These are phyloP conservation scores for Meloidogyne chitwoodi DNA, from an alignment of 1,140 invertebrate genomes.

Conservation along the genomic window DNA sequence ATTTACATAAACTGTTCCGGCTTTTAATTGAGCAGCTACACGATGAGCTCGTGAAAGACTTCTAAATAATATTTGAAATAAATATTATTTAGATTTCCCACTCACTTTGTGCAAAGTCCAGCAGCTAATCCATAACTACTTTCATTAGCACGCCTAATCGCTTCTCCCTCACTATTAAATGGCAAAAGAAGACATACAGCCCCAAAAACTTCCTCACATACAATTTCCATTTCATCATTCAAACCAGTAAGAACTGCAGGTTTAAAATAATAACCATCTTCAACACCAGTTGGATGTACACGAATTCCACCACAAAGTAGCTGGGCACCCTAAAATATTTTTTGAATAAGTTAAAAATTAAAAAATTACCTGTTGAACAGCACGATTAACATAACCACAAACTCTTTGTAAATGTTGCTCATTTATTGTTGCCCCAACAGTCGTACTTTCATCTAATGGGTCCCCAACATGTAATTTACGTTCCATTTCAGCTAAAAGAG, in stretches of 20 bases:
- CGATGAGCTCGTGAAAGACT: slow-evolving; percentile 57
- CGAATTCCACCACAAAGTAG: slow-evolving; percentile 65
- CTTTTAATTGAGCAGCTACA: slow-evolving; percentile 62
- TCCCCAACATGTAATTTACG: slow-evolving; percentile 60
- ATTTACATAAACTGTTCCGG: slow-evolving; percentile 65
- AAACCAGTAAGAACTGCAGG: slow-evolving; percentile 49
- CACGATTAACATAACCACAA: slow-evolving; percentile 64
- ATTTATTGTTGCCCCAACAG: slow-evolving; percentile 65
- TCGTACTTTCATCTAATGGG: slow-evolving; percentile 62
- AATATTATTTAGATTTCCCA: no score
- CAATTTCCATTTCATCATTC: slow-evolving; percentile 64
- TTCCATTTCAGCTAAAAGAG: slow-evolving; percentile 57
- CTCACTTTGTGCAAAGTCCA: slow-evolving; percentile 62
- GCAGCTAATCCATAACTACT: slow-evolving; percentile 65
- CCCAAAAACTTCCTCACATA: slow-evolving; percentile 67
- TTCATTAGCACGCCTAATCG: slow-evolving; percentile 64
- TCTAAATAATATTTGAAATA: slow-evolving; percentile 13
- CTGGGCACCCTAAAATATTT: slow-evolving; percentile 62
- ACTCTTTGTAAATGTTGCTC: slow-evolving; percentile 65
- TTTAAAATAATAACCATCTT: slow-evolving; percentile 55
- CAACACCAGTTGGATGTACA: slow-evolving; percentile 56
- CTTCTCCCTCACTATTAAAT: slow-evolving; percentile 66
- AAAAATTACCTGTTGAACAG: slow-evolving; percentile 62
- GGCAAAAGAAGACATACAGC: slow-evolving; percentile 63
- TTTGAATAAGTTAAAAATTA: slow-evolving; percentile 1